These are phyloP conservation scores for Cantharis nigra DNA, from an alignment of 2,888 invertebrate genomes.

Conservation along the genomic window DNA sequence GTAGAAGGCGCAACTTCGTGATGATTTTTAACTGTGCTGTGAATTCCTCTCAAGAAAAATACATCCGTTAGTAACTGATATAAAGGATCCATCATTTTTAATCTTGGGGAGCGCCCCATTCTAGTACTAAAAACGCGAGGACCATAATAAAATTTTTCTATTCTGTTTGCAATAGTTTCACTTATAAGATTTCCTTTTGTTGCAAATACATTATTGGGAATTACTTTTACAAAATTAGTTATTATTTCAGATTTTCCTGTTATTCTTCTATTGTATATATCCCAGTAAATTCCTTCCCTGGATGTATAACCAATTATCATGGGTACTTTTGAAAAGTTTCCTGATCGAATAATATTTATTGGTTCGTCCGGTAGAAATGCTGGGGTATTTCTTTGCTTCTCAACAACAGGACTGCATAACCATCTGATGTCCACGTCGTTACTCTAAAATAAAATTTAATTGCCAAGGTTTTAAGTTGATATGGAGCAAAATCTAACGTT, in stretches of 20 bases:
- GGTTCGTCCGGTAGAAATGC: conserved; percentile 44
- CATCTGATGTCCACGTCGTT: conserved; percentile 13
- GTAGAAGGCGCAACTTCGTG: conserved; percentile 13
- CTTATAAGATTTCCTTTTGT: conserved; percentile 8
- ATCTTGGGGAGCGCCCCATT: conserved; percentile 13
- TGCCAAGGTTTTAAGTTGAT: not conserved
- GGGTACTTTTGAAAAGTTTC: conserved; percentile 34
- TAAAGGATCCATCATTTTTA: conserved; percentile 16
- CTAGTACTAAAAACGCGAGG: not conserved
- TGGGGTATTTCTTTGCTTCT: conserved; percentile 32
- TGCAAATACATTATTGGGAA: conserved; percentile 21
- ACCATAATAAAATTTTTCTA: conserved; percentile 23
- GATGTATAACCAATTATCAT: conserved; percentile 29
- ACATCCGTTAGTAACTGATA: conserved; percentile 30
- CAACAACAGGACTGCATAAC: conserved; percentile 34
- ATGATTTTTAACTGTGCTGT: conserved; percentile 25
- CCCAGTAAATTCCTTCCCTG: conserved; percentile 27
- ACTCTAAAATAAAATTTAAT: not conserved
- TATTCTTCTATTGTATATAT: conserved; percentile 10
- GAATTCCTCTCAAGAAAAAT: conserved; percentile 31
- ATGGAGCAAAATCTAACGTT: conserved; percentile 13
- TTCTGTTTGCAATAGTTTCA: conserved; percentile 18
- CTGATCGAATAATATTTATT: conserved; percentile 42
- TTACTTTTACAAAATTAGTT: conserved; percentile 10
- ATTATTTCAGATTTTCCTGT: conserved; percentile 14